phyloP scores from a whole-genome alignment of 2,888 invertebrate species.

The Hetaerina titia region DNA sequence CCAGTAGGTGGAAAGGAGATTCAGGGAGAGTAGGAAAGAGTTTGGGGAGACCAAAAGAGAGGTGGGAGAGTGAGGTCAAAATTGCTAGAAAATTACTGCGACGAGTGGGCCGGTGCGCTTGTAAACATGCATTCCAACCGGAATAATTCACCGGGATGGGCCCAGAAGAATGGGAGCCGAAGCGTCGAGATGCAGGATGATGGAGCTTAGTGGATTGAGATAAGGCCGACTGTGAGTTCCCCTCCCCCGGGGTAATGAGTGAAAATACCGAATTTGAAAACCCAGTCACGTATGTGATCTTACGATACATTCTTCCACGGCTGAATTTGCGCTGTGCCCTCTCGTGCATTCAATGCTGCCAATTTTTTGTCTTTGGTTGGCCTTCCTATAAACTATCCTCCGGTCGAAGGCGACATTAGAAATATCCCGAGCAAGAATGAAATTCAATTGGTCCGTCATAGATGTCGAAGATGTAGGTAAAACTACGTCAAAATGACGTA shows the following conservation, averaged over 20 bases:
- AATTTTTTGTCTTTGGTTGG: neutral
- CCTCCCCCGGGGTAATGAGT: neutral
- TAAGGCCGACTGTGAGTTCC: neutral
- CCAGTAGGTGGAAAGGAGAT: too few species aligned
- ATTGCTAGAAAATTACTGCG: conserved; percentile 16
- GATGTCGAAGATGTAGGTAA: too few species aligned
- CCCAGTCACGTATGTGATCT: neutral
- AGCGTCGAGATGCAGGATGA: neutral
- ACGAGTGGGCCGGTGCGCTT: neutral
- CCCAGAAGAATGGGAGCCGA: too few species aligned
- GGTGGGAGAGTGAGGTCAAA: neutral
- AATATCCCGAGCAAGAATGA: neutral
- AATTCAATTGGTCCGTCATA: neutral
- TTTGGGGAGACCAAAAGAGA: neutral
- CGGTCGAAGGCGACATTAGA: neutral
- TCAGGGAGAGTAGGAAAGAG: neutral
- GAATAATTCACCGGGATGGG: neutral
- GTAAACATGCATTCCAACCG: neutral
- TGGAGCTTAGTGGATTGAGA: neutral
- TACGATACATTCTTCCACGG: neutral
- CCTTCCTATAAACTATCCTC: neutral
- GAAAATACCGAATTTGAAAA: neutral
- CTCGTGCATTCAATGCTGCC: neutral
- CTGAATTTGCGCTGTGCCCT: neutral
- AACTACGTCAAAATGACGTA: too few species aligned